phyloP scores from a whole-genome alignment of 1,140 invertebrate species.

The Potamilus streckersoni region DNA sequence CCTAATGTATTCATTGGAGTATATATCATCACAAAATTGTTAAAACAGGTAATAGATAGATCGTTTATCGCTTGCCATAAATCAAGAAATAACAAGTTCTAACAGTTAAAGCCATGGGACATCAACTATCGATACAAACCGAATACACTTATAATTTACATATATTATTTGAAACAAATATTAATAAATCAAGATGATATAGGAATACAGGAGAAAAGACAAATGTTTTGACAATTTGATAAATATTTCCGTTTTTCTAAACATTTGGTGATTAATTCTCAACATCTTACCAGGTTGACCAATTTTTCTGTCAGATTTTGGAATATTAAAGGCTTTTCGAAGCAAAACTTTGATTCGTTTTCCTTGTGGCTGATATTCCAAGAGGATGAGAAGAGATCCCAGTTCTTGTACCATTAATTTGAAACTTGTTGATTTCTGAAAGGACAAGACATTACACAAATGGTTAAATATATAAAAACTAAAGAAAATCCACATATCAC shows the following conservation, averaged over 20 bases:
- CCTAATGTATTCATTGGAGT: too few relatives aligned
- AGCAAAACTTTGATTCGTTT: slow-evolving; percentile 37
- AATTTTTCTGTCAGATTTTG: slow-evolving; percentile 34
- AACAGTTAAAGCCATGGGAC: background rate
- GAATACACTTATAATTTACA: background rate
- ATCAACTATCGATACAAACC: background rate
- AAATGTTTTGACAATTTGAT: background rate
- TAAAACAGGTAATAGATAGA: too few relatives aligned
- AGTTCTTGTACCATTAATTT: slow-evolving; percentile 17
- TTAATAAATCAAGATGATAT: background rate
- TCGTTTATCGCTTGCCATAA: too few relatives aligned
- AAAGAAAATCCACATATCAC: too few relatives aligned
- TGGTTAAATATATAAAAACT: too few relatives aligned
- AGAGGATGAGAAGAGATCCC: slow-evolving; percentile 33
- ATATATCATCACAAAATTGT: too few relatives aligned
- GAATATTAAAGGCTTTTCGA: slow-evolving; percentile 28
- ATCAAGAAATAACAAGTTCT: too few relatives aligned
- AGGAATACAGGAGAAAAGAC: background rate
- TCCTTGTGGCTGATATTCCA: slow-evolving; percentile 30
- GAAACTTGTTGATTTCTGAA: too few relatives aligned
- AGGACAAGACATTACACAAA: too few relatives aligned
- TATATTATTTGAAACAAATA: background rate
- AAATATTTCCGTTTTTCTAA: background rate
- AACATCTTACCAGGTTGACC: slow-evolving; percentile 32
- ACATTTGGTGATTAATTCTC: background rate